Evolutionary conservation across 1,140 invertebrate species (phyloP).

Genomic region (Papilio polyxenes): DNA sequence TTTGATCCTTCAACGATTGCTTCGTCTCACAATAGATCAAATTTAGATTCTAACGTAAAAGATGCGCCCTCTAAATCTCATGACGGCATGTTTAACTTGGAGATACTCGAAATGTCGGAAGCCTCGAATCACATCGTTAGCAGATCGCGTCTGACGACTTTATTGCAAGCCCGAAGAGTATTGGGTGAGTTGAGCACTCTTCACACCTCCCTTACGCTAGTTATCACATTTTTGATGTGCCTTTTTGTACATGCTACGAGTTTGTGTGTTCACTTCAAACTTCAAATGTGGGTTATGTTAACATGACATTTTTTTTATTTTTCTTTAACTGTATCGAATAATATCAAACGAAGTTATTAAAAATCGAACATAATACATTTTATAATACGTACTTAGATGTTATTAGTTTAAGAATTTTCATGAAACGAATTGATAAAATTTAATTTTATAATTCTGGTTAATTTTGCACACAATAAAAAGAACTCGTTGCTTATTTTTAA

Average conservation of each 20-base stretch:
- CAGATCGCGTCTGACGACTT: constrained; percentile 73
- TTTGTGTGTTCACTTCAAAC: constrained; percentile 51
- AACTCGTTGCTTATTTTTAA: background rate
- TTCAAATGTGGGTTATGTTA: constrained; percentile 31
- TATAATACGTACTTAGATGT: no score
- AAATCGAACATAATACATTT: background rate
- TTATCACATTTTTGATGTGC: constrained; percentile 76
- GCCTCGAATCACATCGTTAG: constrained; percentile 71
- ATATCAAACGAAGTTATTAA: background rate
- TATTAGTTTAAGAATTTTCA: no score
- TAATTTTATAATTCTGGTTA: no score
- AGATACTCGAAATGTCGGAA: constrained; percentile 57
- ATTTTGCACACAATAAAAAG: background rate
- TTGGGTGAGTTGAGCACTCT: constrained; percentile 66
- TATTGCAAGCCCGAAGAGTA: constrained; percentile 67
- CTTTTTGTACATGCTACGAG: constrained; percentile 56
- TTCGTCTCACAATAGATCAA: background rate
- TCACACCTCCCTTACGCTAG: constrained; percentile 72
- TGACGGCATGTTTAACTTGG: constrained; percentile 59
- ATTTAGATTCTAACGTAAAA: constrained; percentile 21
- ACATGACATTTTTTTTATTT: constrained; percentile 31
- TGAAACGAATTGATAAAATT: no score
- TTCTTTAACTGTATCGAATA: background rate
- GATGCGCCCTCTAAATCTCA: constrained; percentile 43
- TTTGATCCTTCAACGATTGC: constrained; percentile 30